Conservation (phyloP, 2,888 invertebrate species). For the Cosmopolites sordidus region DNA sequence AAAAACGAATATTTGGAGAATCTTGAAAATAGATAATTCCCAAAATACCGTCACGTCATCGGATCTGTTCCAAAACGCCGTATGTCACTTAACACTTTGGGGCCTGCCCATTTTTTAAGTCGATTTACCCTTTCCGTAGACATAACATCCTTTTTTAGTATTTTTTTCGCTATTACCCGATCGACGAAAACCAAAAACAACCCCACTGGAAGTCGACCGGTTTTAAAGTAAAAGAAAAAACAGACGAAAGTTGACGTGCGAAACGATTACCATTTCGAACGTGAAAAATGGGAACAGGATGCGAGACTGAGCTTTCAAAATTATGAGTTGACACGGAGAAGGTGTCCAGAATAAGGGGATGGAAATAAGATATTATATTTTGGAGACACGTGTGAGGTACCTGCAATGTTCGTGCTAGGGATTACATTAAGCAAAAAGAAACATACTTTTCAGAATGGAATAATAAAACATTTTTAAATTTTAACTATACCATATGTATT, state of each 20-base stretch:
- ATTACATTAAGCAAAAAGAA: no score
- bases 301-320: conserved; percentile 15
- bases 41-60: conserved; percentile 20
- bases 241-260: conserved; percentile 28
- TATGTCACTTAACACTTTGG: conserved; percentile 38
- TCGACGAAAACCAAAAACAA: conserved; percentile 26
- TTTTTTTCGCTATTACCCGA: background rate
- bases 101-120: conserved; percentile 35
- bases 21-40: conserved; percentile 13
- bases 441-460: no score
- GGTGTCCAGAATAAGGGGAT: conserved; percentile 7
- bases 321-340: conserved; percentile 21
- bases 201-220: background rate
- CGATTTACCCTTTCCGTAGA: conserved; percentile 40
- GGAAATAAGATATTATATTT: conserved; percentile 3
- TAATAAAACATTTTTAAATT: no score
- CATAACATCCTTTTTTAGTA: conserved; percentile 40
- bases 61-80: conserved; percentile 20
- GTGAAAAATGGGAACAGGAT: conserved; percentile 24
- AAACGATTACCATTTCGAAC: conserved; percentile 14
- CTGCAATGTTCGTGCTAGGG: no score
- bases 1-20: background rate
- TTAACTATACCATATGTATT: no score
- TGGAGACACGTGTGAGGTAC: no score
- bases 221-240: conserved; percentile 15